Percentiles rank a stretch among this genome's conserved stretches.
phyloP scores from a whole-genome alignment of 2,888 invertebrate species.

The Penaeus monodon region DNA sequence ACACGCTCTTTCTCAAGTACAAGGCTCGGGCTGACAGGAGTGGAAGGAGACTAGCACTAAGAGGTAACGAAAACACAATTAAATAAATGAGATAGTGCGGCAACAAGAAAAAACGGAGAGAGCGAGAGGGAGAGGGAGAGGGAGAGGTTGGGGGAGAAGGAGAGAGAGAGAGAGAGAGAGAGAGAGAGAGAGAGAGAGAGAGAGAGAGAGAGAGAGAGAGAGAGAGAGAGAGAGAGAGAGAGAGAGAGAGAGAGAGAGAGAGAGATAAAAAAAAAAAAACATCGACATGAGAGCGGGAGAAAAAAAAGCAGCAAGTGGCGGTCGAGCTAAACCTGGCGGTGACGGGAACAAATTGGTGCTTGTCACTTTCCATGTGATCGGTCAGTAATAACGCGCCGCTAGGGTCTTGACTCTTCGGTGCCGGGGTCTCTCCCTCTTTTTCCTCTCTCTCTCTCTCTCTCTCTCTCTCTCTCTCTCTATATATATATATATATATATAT shows the following conservation, averaged over 20 bases:
- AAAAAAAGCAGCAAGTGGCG: neutral
- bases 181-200: neutral
- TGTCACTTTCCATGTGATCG: conserved; percentile 33
- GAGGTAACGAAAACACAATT: no score
- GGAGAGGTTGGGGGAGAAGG: neutral
- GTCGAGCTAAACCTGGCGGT: neutral
- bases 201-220: neutral
- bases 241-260: neutral
- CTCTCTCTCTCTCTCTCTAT: neutral
- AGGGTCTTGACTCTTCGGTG: neutral
- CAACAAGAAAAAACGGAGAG: no score
- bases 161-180: neutral
- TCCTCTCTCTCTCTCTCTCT: neutral
- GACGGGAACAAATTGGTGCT: conserved; percentile 36
- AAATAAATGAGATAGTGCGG: no score
- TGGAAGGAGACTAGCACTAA: no score
- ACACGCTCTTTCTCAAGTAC: no score
- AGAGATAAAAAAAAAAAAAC: neutral
- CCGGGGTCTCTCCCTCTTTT: neutral
- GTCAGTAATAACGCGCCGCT: conserved; percentile 9
- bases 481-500: neutral
- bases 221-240: no score
- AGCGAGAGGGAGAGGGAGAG: neutral
- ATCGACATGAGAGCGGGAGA: neutral
- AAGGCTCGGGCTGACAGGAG: no score